A percentile compares a stretch with the other conserved stretches of the same genome.
Conservation (phyloP, 2,113 vertebrate genomes). For the Sinocyclocheilus maitianheensis region DNA sequence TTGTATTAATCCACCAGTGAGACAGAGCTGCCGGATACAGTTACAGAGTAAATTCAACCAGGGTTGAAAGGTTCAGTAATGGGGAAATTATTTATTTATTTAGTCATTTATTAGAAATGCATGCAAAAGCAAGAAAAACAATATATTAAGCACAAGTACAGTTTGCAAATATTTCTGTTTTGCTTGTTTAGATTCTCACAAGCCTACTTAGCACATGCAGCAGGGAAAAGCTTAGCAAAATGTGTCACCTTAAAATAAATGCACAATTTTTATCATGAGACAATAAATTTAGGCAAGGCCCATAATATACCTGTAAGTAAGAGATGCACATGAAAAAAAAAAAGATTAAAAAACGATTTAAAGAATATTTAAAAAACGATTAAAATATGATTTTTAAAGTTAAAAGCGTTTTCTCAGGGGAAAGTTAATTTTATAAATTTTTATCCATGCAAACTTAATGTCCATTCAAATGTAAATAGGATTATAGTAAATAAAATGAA, state of each 20-base stretch:
- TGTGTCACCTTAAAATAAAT: not conserved
- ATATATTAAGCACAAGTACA: not conserved
- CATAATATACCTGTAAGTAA: not conserved
- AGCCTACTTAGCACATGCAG: not conserved
- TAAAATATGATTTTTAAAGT: not conserved
- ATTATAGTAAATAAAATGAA: no score
- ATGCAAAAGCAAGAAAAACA: not conserved
- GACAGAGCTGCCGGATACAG: constrained; percentile 12
- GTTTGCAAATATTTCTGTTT: not conserved
- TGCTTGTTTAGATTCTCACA: no score
- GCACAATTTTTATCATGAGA: not conserved
- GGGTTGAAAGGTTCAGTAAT: not conserved
- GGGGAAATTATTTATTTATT: not conserved
- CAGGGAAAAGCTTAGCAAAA: not conserved
- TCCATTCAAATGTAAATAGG: no score
- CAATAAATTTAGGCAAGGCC: not conserved
- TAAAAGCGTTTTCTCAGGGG: not conserved
- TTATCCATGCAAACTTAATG: no score
- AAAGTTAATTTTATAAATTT: not conserved
- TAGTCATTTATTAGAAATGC: not conserved
- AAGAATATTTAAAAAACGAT: no score
- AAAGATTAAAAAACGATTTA: no score
- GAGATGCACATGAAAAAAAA: not conserved
- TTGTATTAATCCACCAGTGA: constrained; percentile 30
- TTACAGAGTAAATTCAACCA: constrained; percentile 14